Percentiles rank a stretch among this genome's conserved stretches.
Evolutionary conservation across 2,888 invertebrate species (phyloP).

Genomic region (Tinea trinotella): DNA sequence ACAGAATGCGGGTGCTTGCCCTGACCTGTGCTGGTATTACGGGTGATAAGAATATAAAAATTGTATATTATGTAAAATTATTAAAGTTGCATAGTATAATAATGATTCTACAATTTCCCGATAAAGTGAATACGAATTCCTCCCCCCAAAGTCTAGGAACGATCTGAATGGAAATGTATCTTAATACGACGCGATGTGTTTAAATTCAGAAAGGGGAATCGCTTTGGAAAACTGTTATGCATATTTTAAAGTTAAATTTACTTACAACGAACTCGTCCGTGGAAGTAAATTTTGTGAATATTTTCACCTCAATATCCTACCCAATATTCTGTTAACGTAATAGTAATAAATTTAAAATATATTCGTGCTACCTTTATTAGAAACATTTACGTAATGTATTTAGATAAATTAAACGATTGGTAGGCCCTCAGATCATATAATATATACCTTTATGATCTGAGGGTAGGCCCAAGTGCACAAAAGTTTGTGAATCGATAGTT

Average conservation of each 20-base stretch:
- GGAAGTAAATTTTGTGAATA: constrained; percentile 47
- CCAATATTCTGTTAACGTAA: constrained; percentile 53
- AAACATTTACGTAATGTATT: too few relatives aligned
- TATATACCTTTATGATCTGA: too few relatives aligned
- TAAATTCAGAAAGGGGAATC: constrained; percentile 63
- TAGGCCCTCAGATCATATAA: too few relatives aligned
- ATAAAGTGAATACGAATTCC: constrained; percentile 30
- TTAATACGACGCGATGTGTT: constrained; percentile 66
- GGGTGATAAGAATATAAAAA: too few relatives aligned
- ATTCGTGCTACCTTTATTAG: background rate
- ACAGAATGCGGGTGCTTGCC: too few relatives aligned
- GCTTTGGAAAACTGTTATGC: constrained; percentile 71
- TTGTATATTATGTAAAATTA: background rate
- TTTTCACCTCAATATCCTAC: constrained; percentile 62
- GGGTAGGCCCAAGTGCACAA: too few relatives aligned
- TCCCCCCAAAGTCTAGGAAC: constrained; percentile 27
- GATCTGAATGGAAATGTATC: constrained; percentile 66
- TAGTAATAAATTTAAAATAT: constrained; percentile 39
- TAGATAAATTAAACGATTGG: too few relatives aligned
- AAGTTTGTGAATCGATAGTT: too few relatives aligned
- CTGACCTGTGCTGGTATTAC: too few relatives aligned
- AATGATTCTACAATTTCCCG: constrained; percentile 14
- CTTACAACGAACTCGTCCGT: constrained; percentile 44
- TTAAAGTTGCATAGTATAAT: constrained; percentile 1
- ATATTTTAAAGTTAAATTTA: constrained; percentile 72